Conservation (phyloP, 2,113 vertebrate species). For the Corvus cornix region DNA sequence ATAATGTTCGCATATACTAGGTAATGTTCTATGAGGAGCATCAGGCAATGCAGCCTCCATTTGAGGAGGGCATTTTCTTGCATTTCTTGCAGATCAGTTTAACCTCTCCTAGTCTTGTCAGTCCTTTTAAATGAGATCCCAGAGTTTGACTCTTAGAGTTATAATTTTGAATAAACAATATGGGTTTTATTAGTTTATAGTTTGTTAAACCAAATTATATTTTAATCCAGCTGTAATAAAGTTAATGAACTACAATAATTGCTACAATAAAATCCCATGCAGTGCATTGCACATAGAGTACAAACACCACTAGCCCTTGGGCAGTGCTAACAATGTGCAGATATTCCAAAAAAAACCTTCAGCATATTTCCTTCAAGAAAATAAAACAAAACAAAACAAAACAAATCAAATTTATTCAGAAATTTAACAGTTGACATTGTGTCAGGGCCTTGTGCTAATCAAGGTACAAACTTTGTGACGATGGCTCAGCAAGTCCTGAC, state of each 20-base stretch:
- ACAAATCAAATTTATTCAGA: background rate
- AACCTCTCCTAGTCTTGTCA: background rate
- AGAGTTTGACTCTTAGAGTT: background rate
- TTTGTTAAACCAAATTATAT: slow-evolving; percentile 62
- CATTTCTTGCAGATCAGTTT: background rate
- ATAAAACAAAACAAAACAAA: background rate
- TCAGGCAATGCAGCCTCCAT: background rate
- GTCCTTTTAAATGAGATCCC: background rate
- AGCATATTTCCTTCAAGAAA: background rate
- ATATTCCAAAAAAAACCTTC: background rate
- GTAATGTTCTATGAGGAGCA: background rate
- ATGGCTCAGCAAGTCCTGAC: background rate
- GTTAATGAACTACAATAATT: slow-evolving; percentile 65
- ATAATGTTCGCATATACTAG: background rate
- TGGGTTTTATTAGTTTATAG: slow-evolving; percentile 45
- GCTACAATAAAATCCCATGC: slow-evolving; percentile 38
- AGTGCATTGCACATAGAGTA: background rate
- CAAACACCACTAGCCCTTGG: background rate
- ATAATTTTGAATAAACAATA: slow-evolving; percentile 34
- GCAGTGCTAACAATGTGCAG: background rate
- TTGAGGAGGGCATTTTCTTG: background rate
- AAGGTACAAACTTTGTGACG: background rate
- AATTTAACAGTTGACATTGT: background rate
- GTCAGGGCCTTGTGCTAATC: background rate
- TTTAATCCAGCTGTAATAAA: slow-evolving; percentile 58